phyloP scores from a whole-genome alignment of 2,888 invertebrate species.

The Dorcus hopei region DNA sequence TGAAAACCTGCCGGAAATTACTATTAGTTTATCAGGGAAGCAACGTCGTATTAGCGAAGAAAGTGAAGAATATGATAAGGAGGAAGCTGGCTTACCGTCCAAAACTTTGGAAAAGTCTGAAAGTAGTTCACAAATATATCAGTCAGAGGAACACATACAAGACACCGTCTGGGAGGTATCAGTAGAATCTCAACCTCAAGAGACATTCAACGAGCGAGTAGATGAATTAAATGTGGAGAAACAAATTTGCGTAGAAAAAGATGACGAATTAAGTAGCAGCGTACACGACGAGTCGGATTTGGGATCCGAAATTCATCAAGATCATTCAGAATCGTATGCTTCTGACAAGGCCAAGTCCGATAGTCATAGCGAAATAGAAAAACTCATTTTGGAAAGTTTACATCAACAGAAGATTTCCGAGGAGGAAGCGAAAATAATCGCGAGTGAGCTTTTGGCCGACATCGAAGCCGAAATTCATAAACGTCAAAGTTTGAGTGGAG shows the following conservation, averaged over 20 bases:
- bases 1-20: slow-evolving; percentile 47
- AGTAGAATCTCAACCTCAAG: slow-evolving; percentile 45
- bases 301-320: slow-evolving; percentile 46
- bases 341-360: slow-evolving; percentile 46
- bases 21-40: slow-evolving; percentile 46
- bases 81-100: background rate
- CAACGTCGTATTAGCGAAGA: slow-evolving; percentile 49
- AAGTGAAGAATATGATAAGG: slow-evolving; percentile 38
- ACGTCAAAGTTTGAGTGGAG: slow-evolving; percentile 29
- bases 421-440: slow-evolving; percentile 53
- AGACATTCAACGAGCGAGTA: slow-evolving; percentile 42
- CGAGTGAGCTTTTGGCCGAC: slow-evolving; percentile 53
- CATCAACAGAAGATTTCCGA: slow-evolving; percentile 49
- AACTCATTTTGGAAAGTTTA: slow-evolving; percentile 45
- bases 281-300: slow-evolving; percentile 44
- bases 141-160: slow-evolving; percentile 51
- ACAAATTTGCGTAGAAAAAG: slow-evolving; percentile 39
- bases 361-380: slow-evolving; percentile 47
- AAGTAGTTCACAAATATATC: slow-evolving; percentile 40
- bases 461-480: slow-evolving; percentile 55
- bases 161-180: slow-evolving; percentile 55
- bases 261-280: slow-evolving; percentile 43
- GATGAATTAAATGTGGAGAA: slow-evolving; percentile 38
- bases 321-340: slow-evolving; percentile 42
- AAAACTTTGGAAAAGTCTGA: slow-evolving; percentile 17